Evolutionary conservation across 23 tunicate genomes (phyloP), one percentile per base, ranked within the genome.

Genomic region (Ciona savignyi): DNA sequence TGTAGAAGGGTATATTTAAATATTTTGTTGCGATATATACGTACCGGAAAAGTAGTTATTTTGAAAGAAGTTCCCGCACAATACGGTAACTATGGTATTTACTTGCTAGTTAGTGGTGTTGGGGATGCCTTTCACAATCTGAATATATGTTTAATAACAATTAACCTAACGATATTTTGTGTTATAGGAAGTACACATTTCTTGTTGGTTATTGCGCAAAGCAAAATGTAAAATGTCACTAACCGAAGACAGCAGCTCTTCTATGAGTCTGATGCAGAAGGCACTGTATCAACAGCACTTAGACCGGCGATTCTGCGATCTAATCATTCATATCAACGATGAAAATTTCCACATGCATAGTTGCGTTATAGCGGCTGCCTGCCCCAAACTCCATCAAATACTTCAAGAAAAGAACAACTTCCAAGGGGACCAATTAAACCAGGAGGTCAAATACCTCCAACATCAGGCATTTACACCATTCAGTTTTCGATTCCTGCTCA

Each of bases 311-410:
- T 81, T 71, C 35, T 88, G 96, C 67, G 96, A 88, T 62, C 27
- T 82, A 11, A 60, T 80, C 11, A 65, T 82, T 66, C 33, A 66
- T 24, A 28, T 88, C 25, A 62, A 82, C 51, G 79, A 82, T 27
- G 77, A 82, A 61, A 74, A 65, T 19, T 88, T 88, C 68, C 35
- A 72, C 35, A 66, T 82, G 11, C 96, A 88, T 51, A 34, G 74
- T 33, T 81, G 87, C 66, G 72, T 88, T 1, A 60, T 88, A 31
- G 87, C 87, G 21, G 96, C 96, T 22, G 76, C 87, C 24, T 82
- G 87, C 62, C 96, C 96, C 15, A 73, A 78, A 66, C 77, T 88
- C 51, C 76, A 81, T 31, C 28, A 82, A 20, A n/a, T 81, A n/a
- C 49, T 88, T 0, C 29, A 82, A 62, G 74, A 72, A 26, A 33